Conservation (phyloP, 2,888 invertebrate genomes). For the Rugalucina vietnamica region DNA sequence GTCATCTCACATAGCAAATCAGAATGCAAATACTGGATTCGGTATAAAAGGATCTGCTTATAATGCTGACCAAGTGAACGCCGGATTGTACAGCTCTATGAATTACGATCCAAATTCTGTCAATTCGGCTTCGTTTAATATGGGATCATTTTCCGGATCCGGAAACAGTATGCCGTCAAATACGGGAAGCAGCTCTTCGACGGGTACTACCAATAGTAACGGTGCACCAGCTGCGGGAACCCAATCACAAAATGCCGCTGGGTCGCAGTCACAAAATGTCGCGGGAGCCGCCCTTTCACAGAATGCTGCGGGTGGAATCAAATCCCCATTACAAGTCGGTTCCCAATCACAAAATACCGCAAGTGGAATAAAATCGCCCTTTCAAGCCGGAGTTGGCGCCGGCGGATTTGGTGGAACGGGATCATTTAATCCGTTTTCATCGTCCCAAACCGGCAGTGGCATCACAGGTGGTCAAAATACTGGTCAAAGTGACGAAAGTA, state of each 20-base stretch:
- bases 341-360: too few relatives aligned
- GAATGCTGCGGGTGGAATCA: too few relatives aligned
- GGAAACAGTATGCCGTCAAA: neutral
- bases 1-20: too few relatives aligned
- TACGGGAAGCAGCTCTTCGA: neutral
- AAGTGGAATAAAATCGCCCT: too few relatives aligned
- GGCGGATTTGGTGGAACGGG: neutral
- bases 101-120: constrained; percentile 36
- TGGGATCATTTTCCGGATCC: neutral
- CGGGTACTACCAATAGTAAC: neutral
- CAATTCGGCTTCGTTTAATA: constrained; percentile 28
- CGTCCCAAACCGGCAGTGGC: neutral
- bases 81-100: constrained; percentile 35
- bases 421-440: neutral
- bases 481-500: too few relatives aligned
- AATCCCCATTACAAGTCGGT: too few relatives aligned
- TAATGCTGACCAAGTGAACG: constrained; percentile 48
- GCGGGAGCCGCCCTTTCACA: too few relatives aligned
- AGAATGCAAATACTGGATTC: neutral
- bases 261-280: too few relatives aligned
- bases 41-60: constrained; percentile 7
- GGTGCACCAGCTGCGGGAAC: too few relatives aligned
- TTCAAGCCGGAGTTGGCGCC: neutral
- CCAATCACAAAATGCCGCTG: too few relatives aligned
- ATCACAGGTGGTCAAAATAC: neutral